Evolutionary conservation across 1,140 invertebrate species (phyloP).

Genomic region (Drosophila kepulauana): DNA sequence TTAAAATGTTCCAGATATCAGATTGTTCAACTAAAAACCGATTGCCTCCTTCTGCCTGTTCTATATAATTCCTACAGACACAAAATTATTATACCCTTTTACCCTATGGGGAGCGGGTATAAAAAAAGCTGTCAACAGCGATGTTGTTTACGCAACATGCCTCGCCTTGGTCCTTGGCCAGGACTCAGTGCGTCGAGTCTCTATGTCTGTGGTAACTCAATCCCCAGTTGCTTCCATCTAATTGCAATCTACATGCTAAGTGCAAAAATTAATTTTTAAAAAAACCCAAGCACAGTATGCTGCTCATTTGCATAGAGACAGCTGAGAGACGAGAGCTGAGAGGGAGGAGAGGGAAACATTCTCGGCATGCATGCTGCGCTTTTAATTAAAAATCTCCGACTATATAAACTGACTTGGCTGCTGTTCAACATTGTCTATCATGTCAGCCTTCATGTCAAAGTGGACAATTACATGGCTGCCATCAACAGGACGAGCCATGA

Average conservation of each 20-base stretch:
- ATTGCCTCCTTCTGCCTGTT: too few species aligned
- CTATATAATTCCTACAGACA: too few species aligned
- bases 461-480: conserved; percentile 55
- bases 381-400: conserved; percentile 73
- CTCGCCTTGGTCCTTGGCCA: conserved; percentile 5
- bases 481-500: conserved; percentile 21
- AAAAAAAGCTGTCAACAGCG: conserved; percentile 28
- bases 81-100: too few species aligned
- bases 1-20: too few species aligned
- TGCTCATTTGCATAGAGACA: conserved; percentile 64
- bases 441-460: conserved; percentile 51
- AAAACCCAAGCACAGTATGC: conserved; percentile 28
- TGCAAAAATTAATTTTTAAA: conserved; percentile 77
- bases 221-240: conserved; percentile 51
- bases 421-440: conserved; percentile 27
- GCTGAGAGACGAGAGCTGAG: too few species aligned
- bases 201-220: conserved; percentile 57
- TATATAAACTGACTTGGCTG: conserved; percentile 13
- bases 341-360: background rate
- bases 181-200: conserved; percentile 8
- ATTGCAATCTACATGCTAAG: conserved; percentile 76
- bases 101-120: too few species aligned
- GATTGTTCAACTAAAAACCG: too few species aligned
- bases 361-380: conserved; percentile 61
- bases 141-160: conserved; percentile 26